Conservation (phyloP, 2,888 invertebrate species). For the Drosophila meridionalis region DNA sequence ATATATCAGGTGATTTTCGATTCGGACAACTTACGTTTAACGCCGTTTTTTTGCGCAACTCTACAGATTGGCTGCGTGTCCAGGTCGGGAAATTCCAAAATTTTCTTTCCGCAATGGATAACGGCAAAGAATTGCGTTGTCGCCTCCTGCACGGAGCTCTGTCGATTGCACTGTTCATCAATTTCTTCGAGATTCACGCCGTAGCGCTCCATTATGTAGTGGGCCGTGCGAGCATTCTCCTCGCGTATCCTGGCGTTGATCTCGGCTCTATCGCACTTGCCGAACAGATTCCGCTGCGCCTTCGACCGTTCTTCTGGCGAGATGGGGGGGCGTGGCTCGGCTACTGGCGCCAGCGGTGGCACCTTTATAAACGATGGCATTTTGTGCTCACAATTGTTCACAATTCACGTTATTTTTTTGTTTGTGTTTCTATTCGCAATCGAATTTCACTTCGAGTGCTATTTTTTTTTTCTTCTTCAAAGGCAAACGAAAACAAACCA, state of each 20-base stretch:
- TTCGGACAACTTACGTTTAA: constrained; percentile 43
- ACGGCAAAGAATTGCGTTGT: background rate
- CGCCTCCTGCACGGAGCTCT: constrained; percentile 14
- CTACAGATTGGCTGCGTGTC: background rate
- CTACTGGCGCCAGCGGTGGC: constrained; percentile 11
- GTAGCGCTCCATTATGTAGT: constrained; percentile 5
- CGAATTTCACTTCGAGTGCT: constrained; percentile 31
- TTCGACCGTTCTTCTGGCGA: background rate
- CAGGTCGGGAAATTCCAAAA: background rate
- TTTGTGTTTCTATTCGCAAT: constrained; percentile 16
- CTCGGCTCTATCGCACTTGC: background rate
- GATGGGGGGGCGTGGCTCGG: constrained; percentile 2
- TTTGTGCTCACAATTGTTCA: constrained; percentile 16
- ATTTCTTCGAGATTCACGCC: constrained; percentile 4
- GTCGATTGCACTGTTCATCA: constrained; percentile 27
- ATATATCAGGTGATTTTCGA: constrained; percentile 32
- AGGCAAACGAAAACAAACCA: constrained; percentile 29
- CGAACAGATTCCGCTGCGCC: constrained; percentile 41
- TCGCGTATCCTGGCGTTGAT: constrained; percentile 11
- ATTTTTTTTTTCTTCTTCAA: constrained; percentile 38
- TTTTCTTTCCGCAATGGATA: background rate
- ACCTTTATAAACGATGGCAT: constrained; percentile 17
- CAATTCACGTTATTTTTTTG: constrained; percentile 1
- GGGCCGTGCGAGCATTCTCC: background rate
- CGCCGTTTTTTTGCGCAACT: constrained; percentile 9